Evolutionary conservation across 1,140 invertebrate genomes (phyloP).

Genomic region (Bombus fervidus): DNA sequence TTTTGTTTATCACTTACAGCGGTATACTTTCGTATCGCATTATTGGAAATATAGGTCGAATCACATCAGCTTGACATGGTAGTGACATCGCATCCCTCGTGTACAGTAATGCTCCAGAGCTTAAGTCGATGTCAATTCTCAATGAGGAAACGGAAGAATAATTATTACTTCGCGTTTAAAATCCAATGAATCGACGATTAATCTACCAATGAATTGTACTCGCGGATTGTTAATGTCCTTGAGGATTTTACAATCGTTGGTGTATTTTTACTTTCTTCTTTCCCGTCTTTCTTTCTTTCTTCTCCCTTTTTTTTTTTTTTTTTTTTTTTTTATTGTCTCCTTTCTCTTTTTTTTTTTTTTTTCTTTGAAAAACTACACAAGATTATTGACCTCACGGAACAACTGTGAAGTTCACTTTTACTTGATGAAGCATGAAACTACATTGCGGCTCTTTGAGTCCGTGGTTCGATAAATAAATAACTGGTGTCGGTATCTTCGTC

Average conservation of each 20-base stretch:
- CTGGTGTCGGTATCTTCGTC: slow-evolving; percentile 3
- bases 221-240: not conserved
- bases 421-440: slow-evolving; percentile 37
- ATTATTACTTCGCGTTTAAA: not conserved
- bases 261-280: not conserved
- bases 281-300: not conserved
- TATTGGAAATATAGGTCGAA: not conserved
- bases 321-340: no score
- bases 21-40: no score
- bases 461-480: slow-evolving; percentile 40
- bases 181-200: not conserved
- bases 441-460: slow-evolving; percentile 18
- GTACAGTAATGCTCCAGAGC: not conserved
- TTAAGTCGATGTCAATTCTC: not conserved
- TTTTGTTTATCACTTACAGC: not conserved
- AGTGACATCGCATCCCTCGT: not conserved
- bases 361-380: not conserved
- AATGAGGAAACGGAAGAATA: no score
- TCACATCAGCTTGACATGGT: not conserved
- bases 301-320: not conserved
- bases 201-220: not conserved
- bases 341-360: not conserved
- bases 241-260: not conserved
- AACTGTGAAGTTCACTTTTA: slow-evolving; percentile 36
- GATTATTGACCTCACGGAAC: slow-evolving; percentile 21